phyloP scores from a whole-genome alignment of 2,113 vertebrate species.

The Nanger granti region DNA sequence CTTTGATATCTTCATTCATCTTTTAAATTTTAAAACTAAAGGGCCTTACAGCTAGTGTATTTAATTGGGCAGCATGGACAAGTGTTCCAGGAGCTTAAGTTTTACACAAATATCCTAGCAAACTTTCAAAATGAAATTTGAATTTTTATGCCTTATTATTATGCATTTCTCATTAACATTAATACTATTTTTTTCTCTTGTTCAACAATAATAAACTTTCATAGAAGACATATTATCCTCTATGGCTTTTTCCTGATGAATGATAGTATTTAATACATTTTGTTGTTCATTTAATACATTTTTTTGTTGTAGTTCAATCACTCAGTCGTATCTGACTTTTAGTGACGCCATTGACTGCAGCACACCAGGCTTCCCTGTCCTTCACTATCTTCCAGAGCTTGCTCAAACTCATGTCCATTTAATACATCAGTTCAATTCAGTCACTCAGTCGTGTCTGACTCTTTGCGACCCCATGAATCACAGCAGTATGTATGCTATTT shows the following conservation, averaged over 20 bases:
- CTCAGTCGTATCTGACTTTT: no score
- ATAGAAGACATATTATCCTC: not conserved
- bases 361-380: not conserved
- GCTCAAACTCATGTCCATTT: not conserved
- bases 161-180: not conserved
- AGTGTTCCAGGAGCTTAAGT: not conserved
- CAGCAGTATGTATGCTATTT: not conserved
- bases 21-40: not conserved
- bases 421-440: not conserved
- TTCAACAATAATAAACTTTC: not conserved
- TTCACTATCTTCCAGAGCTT: not conserved
- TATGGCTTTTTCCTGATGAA: not conserved
- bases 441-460: fast-evolving
- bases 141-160: not conserved
- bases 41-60: not conserved
- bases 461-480: no score
- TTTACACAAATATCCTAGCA: not conserved
- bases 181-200: not conserved
- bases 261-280: not conserved
- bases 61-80: not conserved
- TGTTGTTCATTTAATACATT: no score
- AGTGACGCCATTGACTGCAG: no score
- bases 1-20: not conserved
- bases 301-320: not conserved
- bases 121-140: not conserved